phyloP scores from a whole-genome alignment of 2,888 invertebrate genomes.

The Cheilosia impressa region DNA sequence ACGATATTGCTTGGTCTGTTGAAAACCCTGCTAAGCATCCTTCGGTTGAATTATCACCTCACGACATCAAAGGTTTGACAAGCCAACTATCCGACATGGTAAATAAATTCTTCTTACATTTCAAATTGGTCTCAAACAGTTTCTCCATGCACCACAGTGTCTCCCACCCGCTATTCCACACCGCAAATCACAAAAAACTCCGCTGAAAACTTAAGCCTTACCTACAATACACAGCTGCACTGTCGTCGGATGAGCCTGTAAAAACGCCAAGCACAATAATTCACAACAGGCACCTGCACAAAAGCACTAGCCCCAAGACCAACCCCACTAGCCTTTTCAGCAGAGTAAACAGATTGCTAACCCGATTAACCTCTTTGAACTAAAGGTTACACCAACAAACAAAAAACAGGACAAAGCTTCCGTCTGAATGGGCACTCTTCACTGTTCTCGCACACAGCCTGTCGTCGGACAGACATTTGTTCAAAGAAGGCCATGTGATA shows the following conservation, averaged over 20 bases:
- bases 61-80: no score
- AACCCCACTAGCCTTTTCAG: background rate
- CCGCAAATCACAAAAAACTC: background rate
- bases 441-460: background rate
- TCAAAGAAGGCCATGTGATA: constrained; percentile 59
- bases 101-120: no score
- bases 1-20: no score
- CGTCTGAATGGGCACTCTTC: constrained; percentile 54
- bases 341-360: background rate
- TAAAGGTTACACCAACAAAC: constrained; percentile 16
- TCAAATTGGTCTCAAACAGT: no score
- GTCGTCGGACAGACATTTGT: constrained; percentile 43
- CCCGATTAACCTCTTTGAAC: constrained; percentile 15
- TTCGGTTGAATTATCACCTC: no score
- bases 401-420: constrained; percentile 35
- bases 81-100: no score
- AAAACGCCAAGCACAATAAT: background rate
- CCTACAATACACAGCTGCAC: background rate
- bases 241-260: background rate
- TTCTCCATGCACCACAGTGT: no score
- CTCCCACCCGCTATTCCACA: no score
- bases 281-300: background rate
- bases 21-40: no score
- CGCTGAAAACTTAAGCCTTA: background rate
- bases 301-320: background rate